Base-by-base conservation (phyloP, 2,888 invertebrate genomes). In the Scrobipalpa costella region DNA sequence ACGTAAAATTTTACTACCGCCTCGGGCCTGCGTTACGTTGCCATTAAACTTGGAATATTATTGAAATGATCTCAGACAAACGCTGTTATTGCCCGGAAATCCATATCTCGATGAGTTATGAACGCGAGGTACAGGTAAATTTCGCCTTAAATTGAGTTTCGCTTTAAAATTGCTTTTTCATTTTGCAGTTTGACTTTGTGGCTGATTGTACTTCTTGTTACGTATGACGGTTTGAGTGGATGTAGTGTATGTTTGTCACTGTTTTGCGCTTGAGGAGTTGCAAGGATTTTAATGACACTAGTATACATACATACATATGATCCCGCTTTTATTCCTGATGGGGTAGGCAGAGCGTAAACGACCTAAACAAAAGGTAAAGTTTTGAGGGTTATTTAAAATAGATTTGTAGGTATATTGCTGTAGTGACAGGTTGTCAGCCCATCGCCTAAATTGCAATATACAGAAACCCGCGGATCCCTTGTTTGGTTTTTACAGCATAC, bases 1-100 rank as follows among this genome's bases (percentile, higher is more conserved):
- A 84, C 86, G 85, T 87, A 82, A 86, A 84, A 88, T 87, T 88
- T 88, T 88, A 88, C 86, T 85, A 79, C 79, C 71, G 82, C 84
- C 81, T 72, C 74, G 75, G 76, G 84, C 77, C 76, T 74, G 63
- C 75, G 70, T 69, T 77, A 73, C 78, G 78, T 79, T 71, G 80
- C 82, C 78, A 85, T 88, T 85, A 85, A 88, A 87, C 86, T 88
- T 85, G 75, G 83, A 73, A 81, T 86, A 88, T 88, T 86, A 87
- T 86, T 85, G 82, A 86, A 88, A 88, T 87, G 86, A 84, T 85
- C 81, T 75, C 81, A 79, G 81, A 83, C 84, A 84, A 84, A 83
- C 81, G 82, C 79, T 79, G 77, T 74, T 74, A 55, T 55, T 55
- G n/a, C 27, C 27, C 55, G 34, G 34, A 55, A 57, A 63, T 62